Conservation (phyloP, 2,888 invertebrate genomes). For the Heliconius sara region DNA sequence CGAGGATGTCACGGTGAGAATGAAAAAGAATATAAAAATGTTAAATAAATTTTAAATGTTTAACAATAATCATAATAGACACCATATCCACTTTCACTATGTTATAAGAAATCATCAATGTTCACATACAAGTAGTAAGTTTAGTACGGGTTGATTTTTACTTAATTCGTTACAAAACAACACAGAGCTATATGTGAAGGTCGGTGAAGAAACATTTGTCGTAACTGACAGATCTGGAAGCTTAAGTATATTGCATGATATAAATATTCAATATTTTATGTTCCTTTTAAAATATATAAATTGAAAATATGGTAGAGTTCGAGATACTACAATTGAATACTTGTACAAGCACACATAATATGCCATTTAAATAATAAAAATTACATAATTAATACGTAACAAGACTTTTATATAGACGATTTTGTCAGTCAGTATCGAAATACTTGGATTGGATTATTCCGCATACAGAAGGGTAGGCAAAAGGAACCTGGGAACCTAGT, state of each 20-base stretch:
- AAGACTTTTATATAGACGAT: neutral
- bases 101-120: neutral
- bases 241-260: neutral
- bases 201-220: slow-evolving; percentile 24
- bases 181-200: slow-evolving; percentile 25
- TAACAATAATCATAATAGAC: neutral
- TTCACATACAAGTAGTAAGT: slow-evolving; percentile 1
- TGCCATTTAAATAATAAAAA: neutral
- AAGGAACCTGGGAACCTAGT: no score
- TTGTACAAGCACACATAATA: neutral
- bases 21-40: no score
- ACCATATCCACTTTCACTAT: neutral
- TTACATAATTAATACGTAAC: neutral
- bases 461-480: no score
- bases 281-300: neutral
- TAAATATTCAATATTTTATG: neutral
- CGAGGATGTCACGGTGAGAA: no score
- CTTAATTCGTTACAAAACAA: slow-evolving; percentile 34
- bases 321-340: neutral
- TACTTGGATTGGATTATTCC: neutral
- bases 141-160: neutral
- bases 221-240: slow-evolving; percentile 26
- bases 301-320: neutral
- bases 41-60: neutral
- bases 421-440: neutral